Base-by-base conservation (phyloP, 2,797 vertebrate genomes). In the Phylloscopus collybita region DNA sequence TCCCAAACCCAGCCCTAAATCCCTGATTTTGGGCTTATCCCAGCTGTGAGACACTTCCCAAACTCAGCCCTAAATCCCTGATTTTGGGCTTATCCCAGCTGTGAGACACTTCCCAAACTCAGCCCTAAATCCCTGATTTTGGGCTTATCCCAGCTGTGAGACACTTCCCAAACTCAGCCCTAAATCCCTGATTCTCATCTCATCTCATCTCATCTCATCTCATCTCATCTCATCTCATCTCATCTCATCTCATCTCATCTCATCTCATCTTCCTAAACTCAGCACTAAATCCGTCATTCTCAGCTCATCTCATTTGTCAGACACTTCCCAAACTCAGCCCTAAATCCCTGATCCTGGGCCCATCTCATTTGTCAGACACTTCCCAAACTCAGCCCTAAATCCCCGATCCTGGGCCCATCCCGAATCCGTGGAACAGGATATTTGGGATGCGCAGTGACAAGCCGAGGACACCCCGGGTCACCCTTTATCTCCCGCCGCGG, bases 291-390 rank as follows among this genome's bases (percentile, higher is more conserved):
- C 44, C 38, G 4, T 4, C 16, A 38, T 32, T 26, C 40, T 45
- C 32, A 50, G 26, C 11, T 47, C 17, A 56, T 56, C 16, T 5
- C 5, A 6, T 3, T 45, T 64, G 12, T 36, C 56, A 72, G 85
- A 49, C 6, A 7, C 12, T 40, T 56, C 51, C n/a, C 2, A 79
- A 54, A 56, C 16, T 0, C 42, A 79, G 27, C 0, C 11, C 13
- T 69, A 23, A 80, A 49, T 57, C 32, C 53, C 3, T 0, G 7
- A 57, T 18, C 6, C 14, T 13, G 5, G 4, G 2, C 36, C 61
- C 5, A 27, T n/a, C 23, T 0, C 29, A 17, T 0, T 13, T 38
- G 7, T 49, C 42, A 38, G 16, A 25, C 6, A 3, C 20, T 71
- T 42, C 44, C 16, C 2, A 78, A 69, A 78, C 14, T 13, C 30